phyloP scores from a whole-genome alignment of 2,888 invertebrate species.

The Fragum sueziense region DNA sequence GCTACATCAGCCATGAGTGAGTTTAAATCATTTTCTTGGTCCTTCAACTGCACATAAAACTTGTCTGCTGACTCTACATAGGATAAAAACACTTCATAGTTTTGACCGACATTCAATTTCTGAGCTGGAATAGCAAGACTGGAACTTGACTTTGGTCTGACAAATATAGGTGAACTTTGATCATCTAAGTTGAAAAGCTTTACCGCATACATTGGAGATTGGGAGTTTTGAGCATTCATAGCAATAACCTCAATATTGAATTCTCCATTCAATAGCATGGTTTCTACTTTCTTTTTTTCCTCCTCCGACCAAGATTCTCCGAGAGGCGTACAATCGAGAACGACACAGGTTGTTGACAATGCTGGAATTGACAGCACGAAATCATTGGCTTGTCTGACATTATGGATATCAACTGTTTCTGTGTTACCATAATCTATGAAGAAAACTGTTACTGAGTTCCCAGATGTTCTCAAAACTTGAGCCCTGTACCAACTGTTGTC shows the following conservation, averaged over 20 bases:
- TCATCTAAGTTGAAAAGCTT: constrained; percentile 52
- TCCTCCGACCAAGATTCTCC: constrained; percentile 48
- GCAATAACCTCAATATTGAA: constrained; percentile 58
- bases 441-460: constrained; percentile 62
- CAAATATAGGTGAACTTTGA: constrained; percentile 54
- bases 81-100: constrained; percentile 56
- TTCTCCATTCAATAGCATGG: constrained; percentile 60
- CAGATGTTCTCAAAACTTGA: constrained; percentile 55
- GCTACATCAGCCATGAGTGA: constrained; percentile 63
- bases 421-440: constrained; percentile 81
- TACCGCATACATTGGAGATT: constrained; percentile 35
- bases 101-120: constrained; percentile 41
- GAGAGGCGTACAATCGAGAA: constrained; percentile 55
- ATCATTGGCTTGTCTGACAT: constrained; percentile 66
- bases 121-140: constrained; percentile 35
- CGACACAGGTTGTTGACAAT: constrained; percentile 73
- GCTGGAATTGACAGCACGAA: constrained; percentile 69
- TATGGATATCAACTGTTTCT: constrained; percentile 65
- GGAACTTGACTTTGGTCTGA: constrained; percentile 48
- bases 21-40: constrained; percentile 59
- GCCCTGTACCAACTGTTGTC: constrained; percentile 78
- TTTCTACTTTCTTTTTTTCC: constrained; percentile 54
- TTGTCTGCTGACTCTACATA: constrained; percentile 65
- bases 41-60: constrained; percentile 65
- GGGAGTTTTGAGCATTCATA: constrained; percentile 3